Conservation (phyloP, 2,888 invertebrate species). For the Chloromyia formosa region DNA sequence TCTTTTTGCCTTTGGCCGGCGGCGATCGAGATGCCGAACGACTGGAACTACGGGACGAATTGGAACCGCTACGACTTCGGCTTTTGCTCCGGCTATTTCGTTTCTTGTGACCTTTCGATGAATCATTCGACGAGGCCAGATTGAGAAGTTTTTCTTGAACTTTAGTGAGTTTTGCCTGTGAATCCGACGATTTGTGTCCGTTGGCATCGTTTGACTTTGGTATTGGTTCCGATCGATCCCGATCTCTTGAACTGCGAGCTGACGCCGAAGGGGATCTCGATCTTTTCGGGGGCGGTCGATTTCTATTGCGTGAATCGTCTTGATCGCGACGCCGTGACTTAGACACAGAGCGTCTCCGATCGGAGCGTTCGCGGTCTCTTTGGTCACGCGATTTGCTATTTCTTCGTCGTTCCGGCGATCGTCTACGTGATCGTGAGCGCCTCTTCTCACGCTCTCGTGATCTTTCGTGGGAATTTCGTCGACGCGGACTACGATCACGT, state of each 20-base stretch:
- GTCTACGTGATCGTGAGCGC: conserved; percentile 54
- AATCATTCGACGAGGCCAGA: conserved; percentile 61
- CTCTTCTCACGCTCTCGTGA: conserved; percentile 53
- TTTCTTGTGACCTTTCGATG: conserved; percentile 36
- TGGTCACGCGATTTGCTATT: conserved; percentile 54
- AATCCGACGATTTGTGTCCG: conserved; percentile 40
- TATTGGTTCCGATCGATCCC: conserved; percentile 10
- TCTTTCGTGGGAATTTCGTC: conserved; percentile 47
- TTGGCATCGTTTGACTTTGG: conserved; percentile 34
- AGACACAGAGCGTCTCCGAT: conserved; percentile 55
- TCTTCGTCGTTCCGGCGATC: conserved; percentile 51
- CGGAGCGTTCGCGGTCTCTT: conserved; percentile 51
- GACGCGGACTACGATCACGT: conserved; percentile 55
- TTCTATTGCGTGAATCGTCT: conserved; percentile 50
- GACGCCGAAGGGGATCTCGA: conserved; percentile 55
- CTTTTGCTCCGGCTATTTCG: conserved; percentile 48
- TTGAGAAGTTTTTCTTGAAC: conserved; percentile 72
- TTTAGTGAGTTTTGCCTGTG: conserved; percentile 64
- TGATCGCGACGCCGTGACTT: conserved; percentile 45
- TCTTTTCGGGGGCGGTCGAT: conserved; percentile 46
- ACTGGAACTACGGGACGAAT: conserved; percentile 45
- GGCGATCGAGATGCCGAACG: conserved; percentile 53
- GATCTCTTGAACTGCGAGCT: conserved; percentile 14
- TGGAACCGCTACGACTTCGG: conserved; percentile 52
- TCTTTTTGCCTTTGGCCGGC: conserved; percentile 52